A percentile compares a stretch with the other conserved stretches of the same genome.
phyloP scores from a whole-genome alignment of 2,797 vertebrate genomes.

The Anomalospiza imberbis region DNA sequence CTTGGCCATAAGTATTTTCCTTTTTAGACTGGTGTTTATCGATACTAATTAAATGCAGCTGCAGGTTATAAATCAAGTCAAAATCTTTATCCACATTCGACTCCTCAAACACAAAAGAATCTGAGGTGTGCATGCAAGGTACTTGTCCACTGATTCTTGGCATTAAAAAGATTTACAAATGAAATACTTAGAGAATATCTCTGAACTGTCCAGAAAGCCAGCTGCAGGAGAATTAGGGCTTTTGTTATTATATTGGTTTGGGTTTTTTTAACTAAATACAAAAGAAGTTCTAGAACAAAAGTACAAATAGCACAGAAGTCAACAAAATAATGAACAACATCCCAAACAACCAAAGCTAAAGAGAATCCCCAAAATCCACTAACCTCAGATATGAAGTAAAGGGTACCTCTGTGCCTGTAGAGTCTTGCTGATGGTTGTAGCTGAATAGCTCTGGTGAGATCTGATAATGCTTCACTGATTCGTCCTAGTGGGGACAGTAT shows the following conservation, averaged over 20 bases:
- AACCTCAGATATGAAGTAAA: constrained; percentile 98
- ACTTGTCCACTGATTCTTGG: not conserved
- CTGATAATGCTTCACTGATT: constrained; percentile 92
- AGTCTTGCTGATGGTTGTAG: constrained; percentile 93
- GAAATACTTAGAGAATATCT: not conserved
- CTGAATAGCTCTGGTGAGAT: constrained; percentile 94
- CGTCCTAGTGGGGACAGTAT: constrained; percentile 94
- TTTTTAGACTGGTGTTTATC: not conserved
- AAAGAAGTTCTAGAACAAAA: not conserved
- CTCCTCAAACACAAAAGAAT: not conserved
- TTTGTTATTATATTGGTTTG: not conserved
- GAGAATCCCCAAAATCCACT: not conserved
- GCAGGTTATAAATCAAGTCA: not conserved
- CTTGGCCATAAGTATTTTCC: not conserved
- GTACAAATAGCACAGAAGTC: not conserved
- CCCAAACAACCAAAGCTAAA: not conserved
- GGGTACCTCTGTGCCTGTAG: constrained; percentile 91
- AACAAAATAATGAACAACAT: not conserved
- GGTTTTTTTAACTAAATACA: not conserved
- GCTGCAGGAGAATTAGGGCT: not conserved
- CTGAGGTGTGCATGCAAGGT: not conserved
- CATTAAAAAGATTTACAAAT: not conserved
- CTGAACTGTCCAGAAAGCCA: not conserved
- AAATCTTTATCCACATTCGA: not conserved
- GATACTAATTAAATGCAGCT: not conserved